These are phyloP conservation scores for Penaeus japonicus DNA, from an alignment of 1,140 invertebrate genomes.

Conservation along the genomic window DNA sequence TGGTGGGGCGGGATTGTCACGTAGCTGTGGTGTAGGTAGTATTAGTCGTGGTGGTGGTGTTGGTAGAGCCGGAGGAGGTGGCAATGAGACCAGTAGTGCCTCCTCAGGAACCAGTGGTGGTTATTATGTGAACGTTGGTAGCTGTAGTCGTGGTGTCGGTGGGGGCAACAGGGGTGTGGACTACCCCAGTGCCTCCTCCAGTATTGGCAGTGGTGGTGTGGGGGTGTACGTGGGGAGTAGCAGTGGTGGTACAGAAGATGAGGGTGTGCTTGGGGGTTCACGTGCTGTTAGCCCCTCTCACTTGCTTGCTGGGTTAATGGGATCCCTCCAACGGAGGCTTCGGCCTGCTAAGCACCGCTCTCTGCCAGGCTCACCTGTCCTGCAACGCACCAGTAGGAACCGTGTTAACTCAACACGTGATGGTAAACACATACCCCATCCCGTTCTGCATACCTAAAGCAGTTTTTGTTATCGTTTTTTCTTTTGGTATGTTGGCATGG, in stretches of 20 bases:
- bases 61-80: neutral
- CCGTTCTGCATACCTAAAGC: neutral
- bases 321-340: conserved; percentile 39
- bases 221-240: neutral
- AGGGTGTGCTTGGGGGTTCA: conserved; percentile 36
- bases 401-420: conserved; percentile 49
- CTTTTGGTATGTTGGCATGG: neutral
- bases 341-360: conserved; percentile 50
- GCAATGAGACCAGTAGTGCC: neutral
- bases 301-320: conserved; percentile 53
- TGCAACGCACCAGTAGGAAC: conserved; percentile 50
- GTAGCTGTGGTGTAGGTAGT: conserved; percentile 33
- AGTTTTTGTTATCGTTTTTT: neutral
- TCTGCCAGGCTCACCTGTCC: conserved; percentile 48
- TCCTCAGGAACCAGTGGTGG: neutral
- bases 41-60: conserved; percentile 26
- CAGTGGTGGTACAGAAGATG: conserved; percentile 28
- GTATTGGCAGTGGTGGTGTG: neutral
- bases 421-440: conserved; percentile 36
- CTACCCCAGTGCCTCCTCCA: neutral
- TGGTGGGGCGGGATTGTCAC: conserved; percentile 17
- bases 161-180: conserved; percentile 19
- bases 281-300: conserved; percentile 47
- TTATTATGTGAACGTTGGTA: neutral
- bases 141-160: conserved; percentile 26